Evolutionary conservation across 2,888 invertebrate genomes (phyloP).

Genomic region (Dermolepida albohirtum): DNA sequence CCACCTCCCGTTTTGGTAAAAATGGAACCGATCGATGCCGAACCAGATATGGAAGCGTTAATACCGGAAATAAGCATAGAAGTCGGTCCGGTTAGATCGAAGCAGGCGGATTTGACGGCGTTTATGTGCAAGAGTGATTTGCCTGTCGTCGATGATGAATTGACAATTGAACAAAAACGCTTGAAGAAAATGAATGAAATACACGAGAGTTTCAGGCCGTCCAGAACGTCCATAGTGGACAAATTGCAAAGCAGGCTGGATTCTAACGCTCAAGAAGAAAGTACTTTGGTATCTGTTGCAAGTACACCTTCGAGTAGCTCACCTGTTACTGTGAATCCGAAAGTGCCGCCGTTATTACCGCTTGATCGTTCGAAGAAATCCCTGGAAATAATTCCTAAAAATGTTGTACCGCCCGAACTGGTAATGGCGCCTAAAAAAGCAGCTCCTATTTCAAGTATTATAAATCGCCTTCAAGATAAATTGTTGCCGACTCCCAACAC

Average conservation of each 20-base stretch:
- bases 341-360: conserved; percentile 19
- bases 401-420: conserved; percentile 3
- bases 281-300: neutral
- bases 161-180: conserved; percentile 66
- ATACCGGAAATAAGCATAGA: conserved; percentile 47
- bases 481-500: conserved; percentile 49
- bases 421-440: conserved; percentile 36
- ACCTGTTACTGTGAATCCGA: neutral
- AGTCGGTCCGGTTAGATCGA: conserved; percentile 36
- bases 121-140: conserved; percentile 45
- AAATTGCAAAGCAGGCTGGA: conserved; percentile 40
- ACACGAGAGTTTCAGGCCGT: conserved; percentile 56
- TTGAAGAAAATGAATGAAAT: conserved; percentile 68
- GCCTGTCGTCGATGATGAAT: conserved; percentile 63
- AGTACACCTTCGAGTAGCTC: neutral
- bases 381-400: conserved; percentile 19
- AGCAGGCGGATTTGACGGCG: conserved; percentile 39
- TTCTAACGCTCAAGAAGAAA: neutral
- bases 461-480: conserved; percentile 47
- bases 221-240: conserved; percentile 50
- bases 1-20: conserved; percentile 20
- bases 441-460: conserved; percentile 44
- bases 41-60: conserved; percentile 43
- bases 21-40: conserved; percentile 30
- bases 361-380: conserved; percentile 32